These are phyloP conservation scores for Acleris literana DNA, from an alignment of 2,888 invertebrate genomes.

Conservation along the genomic window DNA sequence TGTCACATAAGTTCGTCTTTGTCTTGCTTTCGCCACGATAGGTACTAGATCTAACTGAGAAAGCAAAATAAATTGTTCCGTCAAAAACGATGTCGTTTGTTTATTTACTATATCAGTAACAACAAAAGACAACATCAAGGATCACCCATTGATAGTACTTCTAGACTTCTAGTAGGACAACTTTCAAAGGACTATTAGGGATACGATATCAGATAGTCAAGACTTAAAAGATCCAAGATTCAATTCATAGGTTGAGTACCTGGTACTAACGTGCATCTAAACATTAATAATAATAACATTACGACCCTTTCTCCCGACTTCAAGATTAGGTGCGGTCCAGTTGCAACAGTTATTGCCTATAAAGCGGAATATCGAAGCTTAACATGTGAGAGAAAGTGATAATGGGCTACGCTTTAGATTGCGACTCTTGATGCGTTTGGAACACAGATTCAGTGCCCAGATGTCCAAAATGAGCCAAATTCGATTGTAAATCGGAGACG, in stretches of 20 bases:
- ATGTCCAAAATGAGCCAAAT: no score
- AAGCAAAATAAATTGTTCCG: no score
- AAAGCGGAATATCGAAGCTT: conserved; percentile 54
- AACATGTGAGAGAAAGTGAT: conserved; percentile 56
- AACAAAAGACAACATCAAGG: no score
- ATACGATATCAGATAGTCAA: not conserved
- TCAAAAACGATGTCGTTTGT: no score
- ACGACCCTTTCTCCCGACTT: conserved; percentile 40
- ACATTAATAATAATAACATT: conserved; percentile 7
- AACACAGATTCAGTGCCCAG: not conserved
- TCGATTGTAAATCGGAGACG: no score
- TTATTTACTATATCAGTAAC: no score
- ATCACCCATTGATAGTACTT: no score
- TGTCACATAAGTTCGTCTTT: no score
- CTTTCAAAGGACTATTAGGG: no score
- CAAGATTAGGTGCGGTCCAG: conserved; percentile 54
- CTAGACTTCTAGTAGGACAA: no score
- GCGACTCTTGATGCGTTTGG: conserved; percentile 9
- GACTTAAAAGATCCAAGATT: not conserved
- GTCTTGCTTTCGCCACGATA: no score
- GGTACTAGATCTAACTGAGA: no score
- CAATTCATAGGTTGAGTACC: not conserved
- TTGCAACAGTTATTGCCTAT: conserved; percentile 53
- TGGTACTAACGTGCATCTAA: conserved; percentile 10
- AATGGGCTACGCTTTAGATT: conserved; percentile 38